These are phyloP conservation scores for Chromoteleia sp. DNA, from an alignment of 2,888 invertebrate species.

Conservation along the genomic window DNA sequence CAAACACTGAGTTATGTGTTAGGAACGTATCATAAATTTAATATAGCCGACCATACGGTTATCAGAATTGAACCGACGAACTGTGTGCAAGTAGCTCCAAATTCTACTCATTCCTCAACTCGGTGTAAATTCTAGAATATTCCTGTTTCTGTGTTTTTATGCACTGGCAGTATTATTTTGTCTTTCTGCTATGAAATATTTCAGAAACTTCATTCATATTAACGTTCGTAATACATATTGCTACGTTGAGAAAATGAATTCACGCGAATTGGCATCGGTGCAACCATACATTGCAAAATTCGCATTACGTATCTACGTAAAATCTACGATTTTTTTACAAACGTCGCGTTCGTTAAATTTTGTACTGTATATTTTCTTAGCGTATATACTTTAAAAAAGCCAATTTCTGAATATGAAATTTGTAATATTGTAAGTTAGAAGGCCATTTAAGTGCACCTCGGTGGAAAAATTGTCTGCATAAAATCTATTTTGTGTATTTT, in stretches of 20 bases:
- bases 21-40: slow-evolving; percentile 55
- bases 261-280: neutral
- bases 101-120: slow-evolving; percentile 78
- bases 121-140: slow-evolving; percentile 50
- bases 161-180: slow-evolving; percentile 37
- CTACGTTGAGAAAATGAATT: neutral
- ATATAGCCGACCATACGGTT: slow-evolving; percentile 79
- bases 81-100: slow-evolving; percentile 68
- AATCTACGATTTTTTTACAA: too few relatives aligned
- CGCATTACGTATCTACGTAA: neutral
- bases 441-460: too few relatives aligned
- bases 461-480: too few relatives aligned
- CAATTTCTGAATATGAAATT: too few relatives aligned
- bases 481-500: too few relatives aligned
- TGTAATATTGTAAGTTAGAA: too few relatives aligned
- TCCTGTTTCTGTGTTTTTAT: slow-evolving; percentile 48
- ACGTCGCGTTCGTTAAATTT: too few relatives aligned
- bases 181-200: slow-evolving; percentile 19
- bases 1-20: slow-evolving; percentile 44
- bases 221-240: neutral
- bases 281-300: neutral
- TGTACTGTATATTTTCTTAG: too few relatives aligned
- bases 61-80: slow-evolving; percentile 80
- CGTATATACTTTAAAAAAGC: too few relatives aligned
- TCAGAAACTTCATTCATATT: slow-evolving; percentile 22